phyloP scores from a whole-genome alignment of 2,888 invertebrate species.

The Polylopha cassiicola region DNA sequence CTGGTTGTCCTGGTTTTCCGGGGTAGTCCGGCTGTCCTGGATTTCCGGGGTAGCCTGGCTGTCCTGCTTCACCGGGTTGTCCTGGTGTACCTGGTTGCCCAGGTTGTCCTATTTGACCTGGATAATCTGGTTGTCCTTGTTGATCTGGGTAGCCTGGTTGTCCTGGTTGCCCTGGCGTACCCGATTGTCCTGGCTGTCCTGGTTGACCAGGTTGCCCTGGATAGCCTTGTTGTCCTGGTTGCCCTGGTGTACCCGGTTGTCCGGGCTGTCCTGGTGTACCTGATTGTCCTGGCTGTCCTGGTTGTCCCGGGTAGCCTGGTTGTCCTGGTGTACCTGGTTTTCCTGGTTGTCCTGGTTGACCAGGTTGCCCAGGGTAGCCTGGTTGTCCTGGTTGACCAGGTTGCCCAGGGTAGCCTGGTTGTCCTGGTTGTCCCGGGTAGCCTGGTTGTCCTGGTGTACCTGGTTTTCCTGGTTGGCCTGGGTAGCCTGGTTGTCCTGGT shows the following conservation, averaged over 20 bases:
- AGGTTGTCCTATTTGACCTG: slow-evolving; percentile 24
- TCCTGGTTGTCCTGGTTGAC: slow-evolving; percentile 17
- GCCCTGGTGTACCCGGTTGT: slow-evolving; percentile 16
- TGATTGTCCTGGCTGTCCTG: slow-evolving; percentile 10
- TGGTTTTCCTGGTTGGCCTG: slow-evolving; percentile 57
- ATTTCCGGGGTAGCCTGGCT: slow-evolving; percentile 8
- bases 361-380: slow-evolving; percentile 31
- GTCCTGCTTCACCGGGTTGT: slow-evolving; percentile 7
- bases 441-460: slow-evolving; percentile 40
- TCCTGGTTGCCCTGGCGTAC: slow-evolving; percentile 33
- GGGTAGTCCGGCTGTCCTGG: slow-evolving; percentile 7
- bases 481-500: slow-evolving; percentile 32
- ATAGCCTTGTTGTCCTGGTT: slow-evolving; percentile 22
- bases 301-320: slow-evolving; percentile 13
- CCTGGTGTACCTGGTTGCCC: slow-evolving; percentile 13
- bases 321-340: slow-evolving; percentile 19
- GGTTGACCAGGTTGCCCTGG: slow-evolving; percentile 21
- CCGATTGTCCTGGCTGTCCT: slow-evolving; percentile 33
- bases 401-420: slow-evolving; percentile 31
- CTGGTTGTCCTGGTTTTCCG: slow-evolving; percentile 7
- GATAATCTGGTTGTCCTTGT: slow-evolving; percentile 8
- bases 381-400: slow-evolving; percentile 26
- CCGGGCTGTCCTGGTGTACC: slow-evolving; percentile 9
- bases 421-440: slow-evolving; percentile 27
- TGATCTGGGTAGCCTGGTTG: slow-evolving; percentile 26